These are phyloP conservation scores for Cybosia mesomella DNA, from an alignment of 2,888 invertebrate genomes.

Conservation along the genomic window DNA sequence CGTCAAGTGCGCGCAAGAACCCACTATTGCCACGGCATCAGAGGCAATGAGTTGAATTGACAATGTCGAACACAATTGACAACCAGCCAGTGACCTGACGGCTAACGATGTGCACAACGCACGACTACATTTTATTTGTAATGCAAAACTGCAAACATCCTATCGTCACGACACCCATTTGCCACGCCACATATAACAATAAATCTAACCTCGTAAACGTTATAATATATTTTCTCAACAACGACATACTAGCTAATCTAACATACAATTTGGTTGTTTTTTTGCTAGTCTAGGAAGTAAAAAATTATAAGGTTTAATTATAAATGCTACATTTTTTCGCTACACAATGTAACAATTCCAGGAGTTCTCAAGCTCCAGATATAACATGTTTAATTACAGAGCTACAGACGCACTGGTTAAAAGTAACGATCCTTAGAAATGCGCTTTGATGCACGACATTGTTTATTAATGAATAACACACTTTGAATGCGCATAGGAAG, in stretches of 20 bases:
- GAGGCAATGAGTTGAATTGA: constrained; percentile 67
- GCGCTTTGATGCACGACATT: constrained; percentile 72
- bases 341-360: constrained; percentile 32
- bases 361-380: constrained; percentile 36
- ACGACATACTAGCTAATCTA: constrained; percentile 31
- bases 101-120: constrained; percentile 58
- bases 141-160: constrained; percentile 78
- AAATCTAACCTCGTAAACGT: constrained; percentile 21
- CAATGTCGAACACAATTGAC: constrained; percentile 66
- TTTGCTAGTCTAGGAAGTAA: constrained; percentile 49
- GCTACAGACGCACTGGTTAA: constrained; percentile 45
- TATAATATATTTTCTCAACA: constrained; percentile 30
- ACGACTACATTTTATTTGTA: constrained; percentile 72
- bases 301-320: constrained; percentile 48
- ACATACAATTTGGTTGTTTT: constrained; percentile 35
- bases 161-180: constrained; percentile 57
- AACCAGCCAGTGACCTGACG: constrained; percentile 64
- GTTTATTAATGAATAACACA: constrained; percentile 71
- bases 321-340: constrained; percentile 37
- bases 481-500: constrained; percentile 68
- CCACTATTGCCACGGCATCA: constrained; percentile 57
- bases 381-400: constrained; percentile 34
- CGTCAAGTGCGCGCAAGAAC: constrained; percentile 52
- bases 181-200: constrained; percentile 37
- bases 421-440: constrained; percentile 65